Evolutionary conservation across 2,797 vertebrate species (phyloP), one percentile per base, ranked within the genome.

Genomic region (Phataginus tetradactyla): DNA sequence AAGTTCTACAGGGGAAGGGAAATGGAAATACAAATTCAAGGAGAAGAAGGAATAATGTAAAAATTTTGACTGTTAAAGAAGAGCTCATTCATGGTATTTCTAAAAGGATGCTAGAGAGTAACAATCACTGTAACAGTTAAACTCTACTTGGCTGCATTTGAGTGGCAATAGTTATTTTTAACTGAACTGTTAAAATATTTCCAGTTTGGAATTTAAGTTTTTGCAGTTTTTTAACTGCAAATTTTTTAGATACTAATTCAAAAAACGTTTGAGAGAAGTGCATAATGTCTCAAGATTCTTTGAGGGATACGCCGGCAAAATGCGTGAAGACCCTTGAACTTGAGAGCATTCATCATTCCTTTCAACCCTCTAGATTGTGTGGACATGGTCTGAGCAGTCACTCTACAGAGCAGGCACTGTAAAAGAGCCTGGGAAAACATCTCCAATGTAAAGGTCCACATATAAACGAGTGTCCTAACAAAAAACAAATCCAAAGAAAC

Each of bases 181-280:
- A 80, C 51, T 90, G 69, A 72, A 25, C 34, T 69, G n/a, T 84
- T 91, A 87, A 90, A 87, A 83, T 74, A 42, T 77, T 79, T 96
- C 42, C 92, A 15, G 94, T 66, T 81, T 57, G n/a, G 10, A 78
- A 80, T 85, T 79, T 55, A 94, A 85, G 71, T n/a, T 92, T 92
- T 57, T 84, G 37, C 29, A 80, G 66, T 21, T 79, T 57, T 87
- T 93, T 92, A 87, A 84, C 27, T 51, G 20, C 39, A 80, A 77
- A 79, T 75, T 13, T 42, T 42, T 92, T 87, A 94, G 64, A 71
- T 78, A 55, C 2, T 39, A 87, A 39, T n/a, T 59, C 29, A 85
- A 75, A 75, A 64, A 87, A n/a, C 90, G 45, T 79, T 80, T 86
- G 78, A 77, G 39, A 3, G 17, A 10, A 13, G 17, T 59, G 11